These are phyloP conservation scores for Stegastes partitus DNA, from an alignment of 2,113 vertebrate genomes.

Conservation along the genomic window DNA sequence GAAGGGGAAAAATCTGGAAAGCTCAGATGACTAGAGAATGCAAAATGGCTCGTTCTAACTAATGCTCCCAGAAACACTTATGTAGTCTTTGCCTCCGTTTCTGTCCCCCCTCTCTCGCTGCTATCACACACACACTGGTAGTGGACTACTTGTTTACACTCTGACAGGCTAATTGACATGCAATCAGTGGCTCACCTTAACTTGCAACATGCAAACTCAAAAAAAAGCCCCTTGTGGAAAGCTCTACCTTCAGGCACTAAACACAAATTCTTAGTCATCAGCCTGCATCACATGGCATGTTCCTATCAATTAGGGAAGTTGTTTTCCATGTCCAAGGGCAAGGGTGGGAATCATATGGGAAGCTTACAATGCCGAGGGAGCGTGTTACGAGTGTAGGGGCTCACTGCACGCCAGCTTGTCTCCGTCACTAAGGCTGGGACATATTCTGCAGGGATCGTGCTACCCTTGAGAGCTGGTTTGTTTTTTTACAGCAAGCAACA, in stretches of 20 bases:
- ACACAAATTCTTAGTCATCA: slow-evolving; percentile 32
- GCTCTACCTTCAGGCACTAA: slow-evolving; percentile 40
- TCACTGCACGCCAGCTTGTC: slow-evolving; percentile 49
- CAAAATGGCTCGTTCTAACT: slow-evolving; percentile 40
- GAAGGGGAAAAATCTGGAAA: slow-evolving; percentile 18
- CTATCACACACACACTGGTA: slow-evolving; percentile 9
- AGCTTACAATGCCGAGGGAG: slow-evolving; percentile 51
- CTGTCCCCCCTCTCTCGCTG: neutral
- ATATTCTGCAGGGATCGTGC: slow-evolving; percentile 51
- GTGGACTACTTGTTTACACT: slow-evolving; percentile 41
- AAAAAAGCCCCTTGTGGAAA: slow-evolving; percentile 16
- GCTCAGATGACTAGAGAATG: slow-evolving; percentile 22
- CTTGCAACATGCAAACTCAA: slow-evolving; percentile 38
- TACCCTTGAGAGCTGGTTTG: slow-evolving; percentile 42
- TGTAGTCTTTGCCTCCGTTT: neutral
- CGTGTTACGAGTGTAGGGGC: slow-evolving; percentile 46
- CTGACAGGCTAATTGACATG: slow-evolving; percentile 51
- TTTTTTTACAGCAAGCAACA: slow-evolving; percentile 46
- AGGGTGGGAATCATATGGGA: slow-evolving; percentile 65
- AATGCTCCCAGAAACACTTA: slow-evolving; percentile 8
- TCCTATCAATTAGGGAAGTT: slow-evolving; percentile 67
- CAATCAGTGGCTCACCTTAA: slow-evolving; percentile 30
- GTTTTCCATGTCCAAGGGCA: slow-evolving; percentile 66
- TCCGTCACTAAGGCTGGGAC: slow-evolving; percentile 65
- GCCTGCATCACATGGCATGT: slow-evolving; percentile 27